These are phyloP conservation scores for Notothenia rossii DNA, from an alignment of 2,113 vertebrate genomes.

Conservation along the genomic window DNA sequence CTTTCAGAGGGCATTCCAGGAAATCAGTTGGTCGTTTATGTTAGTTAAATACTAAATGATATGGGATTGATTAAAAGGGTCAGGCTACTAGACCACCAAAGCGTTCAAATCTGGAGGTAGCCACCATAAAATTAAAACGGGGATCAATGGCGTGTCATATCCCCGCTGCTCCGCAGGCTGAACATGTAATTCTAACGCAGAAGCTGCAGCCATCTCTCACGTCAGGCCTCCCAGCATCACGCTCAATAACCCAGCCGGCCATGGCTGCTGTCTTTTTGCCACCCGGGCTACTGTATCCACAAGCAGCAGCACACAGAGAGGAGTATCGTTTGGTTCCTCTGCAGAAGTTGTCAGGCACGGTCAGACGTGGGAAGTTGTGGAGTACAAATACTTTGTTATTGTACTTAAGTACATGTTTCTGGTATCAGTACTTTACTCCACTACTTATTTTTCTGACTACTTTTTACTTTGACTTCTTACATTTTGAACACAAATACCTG, in stretches of 20 bases:
- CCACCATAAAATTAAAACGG: constrained; percentile 85
- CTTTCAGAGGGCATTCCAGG: constrained; percentile 43
- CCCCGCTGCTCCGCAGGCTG: constrained; percentile 69
- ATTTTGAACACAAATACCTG: too few species aligned
- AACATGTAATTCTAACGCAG: constrained; percentile 77
- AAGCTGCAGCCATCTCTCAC: constrained; percentile 75
- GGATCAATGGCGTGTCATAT: constrained; percentile 84
- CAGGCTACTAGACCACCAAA: constrained; percentile 61
- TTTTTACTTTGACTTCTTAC: too few species aligned
- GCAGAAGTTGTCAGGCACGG: not conserved
- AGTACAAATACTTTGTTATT: too few species aligned
- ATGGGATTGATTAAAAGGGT: constrained; percentile 79
- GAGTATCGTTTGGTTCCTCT: constrained; percentile 3
- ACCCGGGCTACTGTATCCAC: constrained; percentile 40
- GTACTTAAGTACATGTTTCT: too few species aligned
- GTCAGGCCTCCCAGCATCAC: constrained; percentile 60
- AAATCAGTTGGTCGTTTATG: constrained; percentile 57
- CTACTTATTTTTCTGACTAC: too few species aligned
- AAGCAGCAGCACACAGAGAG: constrained; percentile 21
- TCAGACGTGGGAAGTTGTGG: too few species aligned
- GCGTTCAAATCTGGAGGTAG: constrained; percentile 79
- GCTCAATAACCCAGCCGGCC: constrained; percentile 73
- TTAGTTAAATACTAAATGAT: constrained; percentile 76
- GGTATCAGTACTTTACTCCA: too few species aligned
- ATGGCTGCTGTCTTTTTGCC: constrained; percentile 65